Evolutionary conservation across 2,888 invertebrate species (phyloP).

Genomic region (Pristionchus entomophagus): DNA sequence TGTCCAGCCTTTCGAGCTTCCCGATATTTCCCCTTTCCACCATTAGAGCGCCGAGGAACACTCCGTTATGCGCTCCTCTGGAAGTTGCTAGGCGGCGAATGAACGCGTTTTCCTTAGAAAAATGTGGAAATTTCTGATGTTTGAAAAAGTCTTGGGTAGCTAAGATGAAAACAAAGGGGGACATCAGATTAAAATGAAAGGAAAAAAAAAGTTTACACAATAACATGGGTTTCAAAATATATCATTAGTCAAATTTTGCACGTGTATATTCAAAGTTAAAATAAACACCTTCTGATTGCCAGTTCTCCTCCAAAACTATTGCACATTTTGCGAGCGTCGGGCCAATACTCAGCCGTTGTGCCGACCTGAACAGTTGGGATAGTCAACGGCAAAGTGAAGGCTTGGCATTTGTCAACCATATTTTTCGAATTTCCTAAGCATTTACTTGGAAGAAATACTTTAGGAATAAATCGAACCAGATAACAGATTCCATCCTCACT

Average conservation of each 20-base stretch:
- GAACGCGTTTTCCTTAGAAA: neutral
- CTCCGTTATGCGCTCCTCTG: neutral
- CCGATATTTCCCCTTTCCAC: neutral
- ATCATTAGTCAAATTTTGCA: too few species aligned
- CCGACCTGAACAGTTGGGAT: neutral
- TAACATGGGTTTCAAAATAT: too few species aligned
- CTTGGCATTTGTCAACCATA: too few species aligned
- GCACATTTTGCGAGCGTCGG: neutral
- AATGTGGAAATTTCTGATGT: neutral
- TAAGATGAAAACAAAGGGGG: too few species aligned
- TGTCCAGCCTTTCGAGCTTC: neutral
- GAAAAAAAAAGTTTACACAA: too few species aligned
- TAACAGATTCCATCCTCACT: neutral
- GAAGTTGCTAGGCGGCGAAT: neutral
- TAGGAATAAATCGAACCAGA: neutral
- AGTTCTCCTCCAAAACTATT: neutral
- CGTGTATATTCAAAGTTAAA: too few species aligned
- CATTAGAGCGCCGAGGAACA: neutral
- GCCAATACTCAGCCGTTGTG: neutral
- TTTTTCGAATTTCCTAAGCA: too few species aligned
- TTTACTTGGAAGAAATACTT: too few species aligned
- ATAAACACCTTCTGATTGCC: neutral
- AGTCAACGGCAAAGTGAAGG: too few species aligned
- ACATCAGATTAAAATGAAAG: too few species aligned
- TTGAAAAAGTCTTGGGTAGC: too few species aligned